Conservation (phyloP, 2,113 vertebrate genomes). For the Cyprinodon tularosa region DNA sequence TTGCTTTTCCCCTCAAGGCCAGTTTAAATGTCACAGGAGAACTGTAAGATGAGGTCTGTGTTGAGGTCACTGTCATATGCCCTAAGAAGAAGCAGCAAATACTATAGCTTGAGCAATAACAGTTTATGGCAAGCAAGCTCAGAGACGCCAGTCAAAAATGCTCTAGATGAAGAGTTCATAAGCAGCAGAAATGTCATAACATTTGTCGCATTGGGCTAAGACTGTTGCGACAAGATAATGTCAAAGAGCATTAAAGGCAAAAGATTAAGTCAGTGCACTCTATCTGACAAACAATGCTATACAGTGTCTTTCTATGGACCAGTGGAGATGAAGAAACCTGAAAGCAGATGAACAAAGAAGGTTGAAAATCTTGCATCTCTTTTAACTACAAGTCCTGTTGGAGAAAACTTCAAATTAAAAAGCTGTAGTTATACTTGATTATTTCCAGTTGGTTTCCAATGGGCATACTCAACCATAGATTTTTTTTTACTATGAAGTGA, state of each 20-base stretch:
- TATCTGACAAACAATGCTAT: neutral
- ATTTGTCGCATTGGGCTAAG: neutral
- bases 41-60: slow-evolving; percentile 65
- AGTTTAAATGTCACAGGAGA: slow-evolving; percentile 70
- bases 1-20: slow-evolving; percentile 24
- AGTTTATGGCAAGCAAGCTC: slow-evolving; percentile 9
- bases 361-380: neutral
- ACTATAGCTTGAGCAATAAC: slow-evolving; percentile 44
- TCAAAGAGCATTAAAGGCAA: neutral
- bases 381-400: neutral
- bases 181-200: slow-evolving; percentile 37
- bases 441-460: neutral
- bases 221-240: slow-evolving; percentile 14
- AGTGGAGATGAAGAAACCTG: neutral
- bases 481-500: no score
- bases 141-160: slow-evolving; percentile 13
- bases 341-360: neutral
- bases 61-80: slow-evolving; percentile 57
- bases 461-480: no score
- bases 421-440: neutral
- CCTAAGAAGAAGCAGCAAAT: slow-evolving; percentile 31
- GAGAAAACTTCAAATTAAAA: neutral
- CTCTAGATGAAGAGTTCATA: slow-evolving; percentile 11
- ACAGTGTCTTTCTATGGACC: neutral
- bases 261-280: neutral